phyloP scores from a whole-genome alignment of 2,888 invertebrate genomes.

The Acleris laterana region DNA sequence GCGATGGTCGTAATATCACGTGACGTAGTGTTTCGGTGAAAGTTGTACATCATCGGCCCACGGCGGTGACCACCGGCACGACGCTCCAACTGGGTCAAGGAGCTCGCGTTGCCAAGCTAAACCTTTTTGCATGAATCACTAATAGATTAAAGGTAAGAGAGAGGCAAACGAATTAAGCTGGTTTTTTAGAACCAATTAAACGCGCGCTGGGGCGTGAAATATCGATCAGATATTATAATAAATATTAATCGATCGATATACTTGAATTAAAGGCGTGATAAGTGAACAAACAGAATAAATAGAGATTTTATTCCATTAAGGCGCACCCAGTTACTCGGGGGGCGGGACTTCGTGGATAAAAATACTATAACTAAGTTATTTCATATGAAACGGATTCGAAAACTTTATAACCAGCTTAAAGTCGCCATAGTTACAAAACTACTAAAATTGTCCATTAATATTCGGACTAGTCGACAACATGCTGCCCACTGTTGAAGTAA shows the following conservation, averaged over 20 bases:
- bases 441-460: slow-evolving; percentile 21
- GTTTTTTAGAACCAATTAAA: slow-evolving; percentile 18
- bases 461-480: slow-evolving; percentile 25
- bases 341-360: too few species aligned
- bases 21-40: slow-evolving; percentile 72
- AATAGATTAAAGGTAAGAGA: slow-evolving; percentile 52
- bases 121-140: slow-evolving; percentile 59
- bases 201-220: not conserved
- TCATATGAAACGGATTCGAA: too few species aligned
- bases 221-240: not conserved
- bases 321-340: too few species aligned
- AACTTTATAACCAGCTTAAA: too few species aligned
- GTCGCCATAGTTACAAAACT: slow-evolving; percentile 13
- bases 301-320: too few species aligned
- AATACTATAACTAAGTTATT: too few species aligned
- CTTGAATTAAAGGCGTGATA: too few species aligned
- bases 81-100: slow-evolving; percentile 75
- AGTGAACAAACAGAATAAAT: too few species aligned
- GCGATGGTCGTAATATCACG: slow-evolving; percentile 45
- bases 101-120: slow-evolving; percentile 66
- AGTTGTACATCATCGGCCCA: slow-evolving; percentile 71
- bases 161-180: slow-evolving; percentile 44
- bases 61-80: slow-evolving; percentile 67
- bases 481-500: slow-evolving; percentile 58
- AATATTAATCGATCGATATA: too few species aligned